phyloP scores from a whole-genome alignment of 2,113 vertebrate species.

The Manacus vitellinus region DNA sequence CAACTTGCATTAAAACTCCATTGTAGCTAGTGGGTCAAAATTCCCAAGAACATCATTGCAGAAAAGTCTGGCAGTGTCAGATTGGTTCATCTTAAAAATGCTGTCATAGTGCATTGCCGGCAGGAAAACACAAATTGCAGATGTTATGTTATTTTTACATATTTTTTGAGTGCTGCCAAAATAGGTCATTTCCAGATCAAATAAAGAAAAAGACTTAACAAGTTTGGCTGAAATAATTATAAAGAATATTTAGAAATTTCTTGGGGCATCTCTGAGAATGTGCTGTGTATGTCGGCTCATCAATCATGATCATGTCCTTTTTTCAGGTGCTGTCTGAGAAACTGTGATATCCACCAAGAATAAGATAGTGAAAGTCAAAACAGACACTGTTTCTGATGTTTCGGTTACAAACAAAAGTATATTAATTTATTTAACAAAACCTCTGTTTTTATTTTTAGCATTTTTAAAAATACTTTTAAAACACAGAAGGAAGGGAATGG shows the following conservation, averaged over 20 bases:
- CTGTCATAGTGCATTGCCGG: background rate
- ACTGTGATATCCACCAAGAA: background rate
- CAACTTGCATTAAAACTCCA: background rate
- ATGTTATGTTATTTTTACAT: background rate
- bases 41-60: background rate
- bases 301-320: background rate
- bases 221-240: background rate
- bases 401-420: background rate
- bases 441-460: background rate
- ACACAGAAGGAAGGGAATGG: background rate
- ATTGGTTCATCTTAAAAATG: constrained; percentile 18
- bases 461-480: background rate
- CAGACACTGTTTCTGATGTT: background rate
- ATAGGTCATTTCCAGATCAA: background rate
- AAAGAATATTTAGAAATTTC: background rate
- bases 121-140: constrained; percentile 35
- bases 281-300: background rate
- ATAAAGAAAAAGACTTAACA: background rate
- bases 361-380: background rate
- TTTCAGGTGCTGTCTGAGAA: background rate
- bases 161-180: constrained; percentile 1
- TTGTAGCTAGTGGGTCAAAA: background rate
- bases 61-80: background rate
- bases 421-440: background rate
- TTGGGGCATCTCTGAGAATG: background rate